Base-by-base conservation (phyloP, 2,797 vertebrate species). In the Astyanax mexicanus region DNA sequence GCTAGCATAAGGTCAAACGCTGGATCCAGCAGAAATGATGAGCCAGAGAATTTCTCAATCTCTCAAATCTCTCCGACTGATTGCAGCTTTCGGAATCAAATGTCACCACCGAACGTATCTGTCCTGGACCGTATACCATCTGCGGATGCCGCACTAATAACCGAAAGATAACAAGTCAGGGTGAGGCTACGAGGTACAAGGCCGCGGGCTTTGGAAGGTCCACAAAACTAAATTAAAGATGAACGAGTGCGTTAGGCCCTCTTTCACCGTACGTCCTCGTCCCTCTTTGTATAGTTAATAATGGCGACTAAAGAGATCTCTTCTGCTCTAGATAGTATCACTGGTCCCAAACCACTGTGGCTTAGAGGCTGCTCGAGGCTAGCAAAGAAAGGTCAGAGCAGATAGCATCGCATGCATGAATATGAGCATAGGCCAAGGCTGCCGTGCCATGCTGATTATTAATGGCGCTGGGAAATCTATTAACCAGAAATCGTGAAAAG, bases 321-420 rank as follows among this genome's bases (percentile, higher is more conserved):
- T 67, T 67, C 65, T 67, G 45, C 65, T 51, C 65, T 51, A 51
- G 65, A 67, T 67, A n/a, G 17, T 67, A 49, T 67, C 44, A 67
- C 44, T 66, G 29, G 65, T 67, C 44, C 44, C 35, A 51, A 67
- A 67, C 65, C 67, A 29, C n/a, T 35, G 21, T 19, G 65, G 44
- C 65, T 49, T 67, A 49, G 35, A 67, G 65, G 65, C 9, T 35
- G 65, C 65, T 67, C 4, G 4, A 21, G 65, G 65, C 45, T 35
- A 51, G 45, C 45, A 67, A n/a, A 67, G 49, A 67, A 67, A 67
- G 44, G 65, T 67, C 65, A 67, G n/a, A n/a, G 29, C 27, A 51
- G 45, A 32, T 51, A 29, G 13, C 29, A 12, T 7, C 17, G 64
- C 9, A 6, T 67, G 64, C 42, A 66, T 67, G 44, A 67, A 47